Conservation (phyloP, 2,113 vertebrate genomes). For the Macaca fascicularis region DNA sequence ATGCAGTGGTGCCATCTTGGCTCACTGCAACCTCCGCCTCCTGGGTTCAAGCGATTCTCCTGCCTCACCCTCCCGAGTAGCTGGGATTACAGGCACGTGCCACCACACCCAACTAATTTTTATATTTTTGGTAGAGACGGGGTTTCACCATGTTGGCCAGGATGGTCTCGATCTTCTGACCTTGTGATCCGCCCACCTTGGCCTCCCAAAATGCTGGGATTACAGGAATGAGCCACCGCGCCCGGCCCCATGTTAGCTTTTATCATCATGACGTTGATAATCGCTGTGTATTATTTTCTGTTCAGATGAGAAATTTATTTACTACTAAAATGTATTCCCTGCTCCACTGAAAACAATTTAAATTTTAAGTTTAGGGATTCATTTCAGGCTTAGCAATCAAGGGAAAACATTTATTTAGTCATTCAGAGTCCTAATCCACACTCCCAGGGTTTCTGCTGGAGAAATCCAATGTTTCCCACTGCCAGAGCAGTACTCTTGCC, state of each 20-base stretch:
- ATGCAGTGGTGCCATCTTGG: no score
- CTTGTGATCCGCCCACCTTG: no score
- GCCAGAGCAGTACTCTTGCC: not conserved
- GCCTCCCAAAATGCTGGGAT: no score
- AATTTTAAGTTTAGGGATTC: not conserved
- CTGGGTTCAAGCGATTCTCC: no score
- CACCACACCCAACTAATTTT: no score
- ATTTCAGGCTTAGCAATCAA: not conserved
- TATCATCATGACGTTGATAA: not conserved
- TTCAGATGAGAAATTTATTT: not conserved
- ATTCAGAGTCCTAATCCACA: not conserved
- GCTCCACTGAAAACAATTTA: not conserved
- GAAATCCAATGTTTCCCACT: not conserved
- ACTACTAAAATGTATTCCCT: not conserved
- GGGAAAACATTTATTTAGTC: not conserved
- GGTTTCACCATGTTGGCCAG: no score
- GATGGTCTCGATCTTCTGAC: no score
- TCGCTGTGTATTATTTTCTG: not conserved
- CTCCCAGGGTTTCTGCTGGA: not conserved
- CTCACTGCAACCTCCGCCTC: no score
- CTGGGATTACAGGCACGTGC: no score
- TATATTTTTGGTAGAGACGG: no score
- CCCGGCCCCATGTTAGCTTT: not conserved
- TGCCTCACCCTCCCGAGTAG: no score
- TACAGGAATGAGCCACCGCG: no score